Conservation (phyloP, 1,140 invertebrate species). For the Chymomyza costata region DNA sequence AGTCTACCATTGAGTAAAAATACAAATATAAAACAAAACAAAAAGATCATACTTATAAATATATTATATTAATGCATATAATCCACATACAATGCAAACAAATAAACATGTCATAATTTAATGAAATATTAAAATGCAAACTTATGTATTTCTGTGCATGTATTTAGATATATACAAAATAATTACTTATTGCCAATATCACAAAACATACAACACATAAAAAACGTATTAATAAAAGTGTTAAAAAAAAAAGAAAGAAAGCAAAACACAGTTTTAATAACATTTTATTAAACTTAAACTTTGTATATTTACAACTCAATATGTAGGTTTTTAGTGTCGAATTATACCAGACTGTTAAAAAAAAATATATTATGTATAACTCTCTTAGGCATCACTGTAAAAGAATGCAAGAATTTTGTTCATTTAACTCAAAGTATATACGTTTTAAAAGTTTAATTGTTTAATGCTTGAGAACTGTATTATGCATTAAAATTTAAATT, state of each 20-base stretch:
- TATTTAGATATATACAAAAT: slow-evolving; percentile 29
- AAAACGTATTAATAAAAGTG: too few relatives aligned
- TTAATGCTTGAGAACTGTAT: too few relatives aligned
- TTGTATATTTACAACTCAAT: slow-evolving; percentile 18
- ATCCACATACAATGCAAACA: slow-evolving; percentile 9
- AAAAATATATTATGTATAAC: too few relatives aligned
- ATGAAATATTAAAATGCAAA: slow-evolving; percentile 28
- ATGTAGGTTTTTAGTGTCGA: slow-evolving; percentile 23
- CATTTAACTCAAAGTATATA: too few relatives aligned
- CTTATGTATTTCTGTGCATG: slow-evolving; percentile 30
- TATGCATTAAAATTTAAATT: too few relatives aligned
- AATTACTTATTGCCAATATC: slow-evolving; percentile 56
- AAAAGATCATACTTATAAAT: slow-evolving; percentile 16
- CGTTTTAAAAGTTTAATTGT: too few relatives aligned
- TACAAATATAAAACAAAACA: slow-evolving; percentile 7
- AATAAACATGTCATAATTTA: slow-evolving; percentile 58
- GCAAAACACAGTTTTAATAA: slow-evolving; percentile 21
- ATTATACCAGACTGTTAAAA: too few relatives aligned
- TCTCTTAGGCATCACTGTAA: too few relatives aligned
- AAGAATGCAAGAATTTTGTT: too few relatives aligned
- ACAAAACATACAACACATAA: slow-evolving; percentile 31
- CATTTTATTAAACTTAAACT: slow-evolving; percentile 58
- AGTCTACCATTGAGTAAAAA: slow-evolving; percentile 21
- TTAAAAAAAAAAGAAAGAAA: too few relatives aligned
- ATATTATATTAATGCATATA: too few relatives aligned